Conservation (phyloP, 2,113 vertebrate genomes). For the Kryptolebias marmoratus region DNA sequence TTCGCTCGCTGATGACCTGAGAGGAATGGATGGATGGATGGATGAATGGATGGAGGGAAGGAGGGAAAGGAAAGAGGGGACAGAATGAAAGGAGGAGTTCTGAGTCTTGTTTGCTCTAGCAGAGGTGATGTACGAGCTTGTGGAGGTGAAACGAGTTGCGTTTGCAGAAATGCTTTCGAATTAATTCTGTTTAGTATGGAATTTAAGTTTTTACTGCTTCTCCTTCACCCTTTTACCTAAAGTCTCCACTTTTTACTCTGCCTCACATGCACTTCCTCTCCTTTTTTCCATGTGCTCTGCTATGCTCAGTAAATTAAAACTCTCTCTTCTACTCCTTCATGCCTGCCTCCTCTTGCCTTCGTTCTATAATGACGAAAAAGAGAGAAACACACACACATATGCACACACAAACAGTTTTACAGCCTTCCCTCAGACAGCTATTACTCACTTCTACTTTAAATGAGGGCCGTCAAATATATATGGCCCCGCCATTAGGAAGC, state of each 20-base stretch:
- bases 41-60: constrained; percentile 19
- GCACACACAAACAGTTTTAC: constrained; percentile 86
- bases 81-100: constrained; percentile 43
- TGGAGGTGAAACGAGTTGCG: constrained; percentile 49
- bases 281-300: constrained; percentile 55
- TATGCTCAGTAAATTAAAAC: constrained; percentile 58
- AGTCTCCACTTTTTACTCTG: constrained; percentile 58
- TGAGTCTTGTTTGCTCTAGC: constrained; percentile 67
- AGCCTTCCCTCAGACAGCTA: constrained; percentile 91
- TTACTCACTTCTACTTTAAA: constrained; percentile 98
- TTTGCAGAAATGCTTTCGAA: constrained; percentile 67
- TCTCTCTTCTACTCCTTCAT: constrained; percentile 40
- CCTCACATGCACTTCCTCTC: constrained; percentile 76
- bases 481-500: constrained; percentile 92
- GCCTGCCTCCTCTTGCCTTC: constrained; percentile 42
- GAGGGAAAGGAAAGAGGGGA: constrained; percentile 54
- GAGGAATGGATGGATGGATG: constrained; percentile 64
- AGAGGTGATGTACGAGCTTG: constrained; percentile 59
- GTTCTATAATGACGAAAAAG: constrained; percentile 53
- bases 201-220: constrained; percentile 68
- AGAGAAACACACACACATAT: constrained; percentile 75
- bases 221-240: constrained; percentile 52
- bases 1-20: constrained; percentile 93
- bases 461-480: constrained; percentile 98
- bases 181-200: constrained; percentile 63